Conservation (phyloP, 2,113 vertebrate species). For the Poeciliopsis prolifica region DNA sequence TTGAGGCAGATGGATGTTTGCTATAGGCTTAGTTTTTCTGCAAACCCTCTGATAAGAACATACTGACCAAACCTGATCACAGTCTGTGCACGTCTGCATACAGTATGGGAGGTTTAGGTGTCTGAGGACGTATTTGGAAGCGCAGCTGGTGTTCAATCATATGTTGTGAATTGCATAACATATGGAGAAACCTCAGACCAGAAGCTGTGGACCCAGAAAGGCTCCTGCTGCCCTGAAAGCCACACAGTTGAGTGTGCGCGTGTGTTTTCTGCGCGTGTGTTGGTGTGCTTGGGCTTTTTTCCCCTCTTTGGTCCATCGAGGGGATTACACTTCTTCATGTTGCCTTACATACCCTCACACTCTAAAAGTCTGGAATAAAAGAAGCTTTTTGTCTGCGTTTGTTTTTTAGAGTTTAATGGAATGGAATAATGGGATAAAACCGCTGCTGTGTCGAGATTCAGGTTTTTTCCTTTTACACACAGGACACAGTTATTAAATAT, state of each 20-base stretch:
- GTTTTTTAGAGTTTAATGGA: slow-evolving; percentile 63
- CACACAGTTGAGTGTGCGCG: slow-evolving; percentile 14
- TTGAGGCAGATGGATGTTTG: slow-evolving; percentile 1
- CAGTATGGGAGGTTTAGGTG: slow-evolving; percentile 7
- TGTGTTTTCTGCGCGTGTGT: slow-evolving; percentile 16
- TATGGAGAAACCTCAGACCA: slow-evolving; percentile 34
- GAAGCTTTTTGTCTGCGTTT: slow-evolving; percentile 46
- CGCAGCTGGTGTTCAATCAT: slow-evolving; percentile 32
- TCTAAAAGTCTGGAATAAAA: slow-evolving; percentile 43
- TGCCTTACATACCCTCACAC: slow-evolving; percentile 38
- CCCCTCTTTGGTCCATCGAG: slow-evolving; percentile 38
- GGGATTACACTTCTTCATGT: slow-evolving; percentile 60
- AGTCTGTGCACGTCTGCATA: background rate
- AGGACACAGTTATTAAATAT: slow-evolving; percentile 5
- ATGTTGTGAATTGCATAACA: slow-evolving; percentile 46
- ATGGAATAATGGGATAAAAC: slow-evolving; percentile 64
- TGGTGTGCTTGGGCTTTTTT: slow-evolving; percentile 9
- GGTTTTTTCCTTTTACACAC: slow-evolving; percentile 19
- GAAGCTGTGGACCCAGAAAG: slow-evolving; percentile 44
- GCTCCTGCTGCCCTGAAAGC: slow-evolving; percentile 35
- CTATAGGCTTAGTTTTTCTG: slow-evolving; percentile 12
- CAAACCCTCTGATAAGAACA: background rate
- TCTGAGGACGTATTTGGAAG: slow-evolving; percentile 16
- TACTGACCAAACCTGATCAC: background rate
- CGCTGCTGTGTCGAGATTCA: slow-evolving; percentile 21